These are phyloP conservation scores for Charanyca ferruginea DNA, from an alignment of 2,888 invertebrate species.

Conservation along the genomic window DNA sequence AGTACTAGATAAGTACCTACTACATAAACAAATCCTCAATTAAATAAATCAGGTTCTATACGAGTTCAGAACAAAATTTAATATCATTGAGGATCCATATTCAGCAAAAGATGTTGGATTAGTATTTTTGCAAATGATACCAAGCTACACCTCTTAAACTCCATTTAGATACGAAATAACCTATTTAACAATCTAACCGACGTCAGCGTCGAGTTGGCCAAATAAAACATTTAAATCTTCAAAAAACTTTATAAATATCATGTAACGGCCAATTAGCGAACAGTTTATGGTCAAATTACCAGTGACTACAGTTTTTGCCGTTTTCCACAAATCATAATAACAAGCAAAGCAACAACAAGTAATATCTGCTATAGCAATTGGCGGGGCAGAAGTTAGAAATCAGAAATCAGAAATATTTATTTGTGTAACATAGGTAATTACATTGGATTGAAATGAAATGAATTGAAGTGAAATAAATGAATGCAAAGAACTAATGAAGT, in stretches of 20 bases:
- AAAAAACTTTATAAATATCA: slow-evolving; percentile 22
- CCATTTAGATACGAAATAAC: slow-evolving; percentile 14
- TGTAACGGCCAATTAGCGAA: slow-evolving; percentile 38
- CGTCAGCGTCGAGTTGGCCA: background rate
- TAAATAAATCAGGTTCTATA: no score
- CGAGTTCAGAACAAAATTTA: background rate
- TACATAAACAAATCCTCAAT: no score
- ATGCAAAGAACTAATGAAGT: slow-evolving; percentile 16
- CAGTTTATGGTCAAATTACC: slow-evolving; percentile 37
- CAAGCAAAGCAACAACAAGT: no score
- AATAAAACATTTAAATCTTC: background rate
- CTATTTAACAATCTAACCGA: background rate
- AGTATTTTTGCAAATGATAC: background rate
- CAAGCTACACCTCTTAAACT: background rate
- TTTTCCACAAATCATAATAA: slow-evolving; percentile 21
- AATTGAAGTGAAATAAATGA: no score
- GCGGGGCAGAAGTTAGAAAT: no score
- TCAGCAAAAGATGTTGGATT: background rate
- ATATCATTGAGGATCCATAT: background rate
- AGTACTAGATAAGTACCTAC: no score
- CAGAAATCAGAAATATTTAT: no score
- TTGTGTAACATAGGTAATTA: no score
- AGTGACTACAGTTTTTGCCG: slow-evolving; percentile 27
- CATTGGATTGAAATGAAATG: no score
- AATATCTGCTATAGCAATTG: background rate